Evolutionary conservation across 2,888 invertebrate species (phyloP).

Genomic region (Ochlodes sylvanus): DNA sequence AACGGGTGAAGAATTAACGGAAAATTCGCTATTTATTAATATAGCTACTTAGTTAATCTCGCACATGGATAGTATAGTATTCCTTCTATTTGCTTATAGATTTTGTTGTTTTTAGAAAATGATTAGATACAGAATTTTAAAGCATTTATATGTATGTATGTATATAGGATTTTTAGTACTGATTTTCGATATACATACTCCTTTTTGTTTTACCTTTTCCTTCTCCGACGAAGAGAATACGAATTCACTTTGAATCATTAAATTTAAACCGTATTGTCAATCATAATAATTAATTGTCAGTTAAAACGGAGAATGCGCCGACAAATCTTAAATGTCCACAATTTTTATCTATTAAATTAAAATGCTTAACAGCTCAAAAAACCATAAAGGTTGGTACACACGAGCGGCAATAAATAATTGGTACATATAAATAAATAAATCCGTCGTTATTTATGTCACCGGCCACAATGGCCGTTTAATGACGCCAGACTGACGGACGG

Average conservation of each 20-base stretch:
- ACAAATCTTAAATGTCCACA: slow-evolving; percentile 22
- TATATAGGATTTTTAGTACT: too few species aligned
- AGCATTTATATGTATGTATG: too few species aligned
- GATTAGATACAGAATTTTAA: too few species aligned
- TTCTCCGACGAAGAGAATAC: too few species aligned
- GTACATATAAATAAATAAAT: slow-evolving; percentile 70
- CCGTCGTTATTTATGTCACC: slow-evolving; percentile 69
- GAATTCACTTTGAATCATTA: not conserved
- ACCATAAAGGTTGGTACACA: slow-evolving; percentile 50
- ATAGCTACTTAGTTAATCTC: too few species aligned
- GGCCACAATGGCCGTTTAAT: slow-evolving; percentile 68
- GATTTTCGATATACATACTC: too few species aligned
- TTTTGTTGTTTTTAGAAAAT: too few species aligned
- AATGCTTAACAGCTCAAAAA: slow-evolving; percentile 36
- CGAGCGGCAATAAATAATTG: slow-evolving; percentile 58
- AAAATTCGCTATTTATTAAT: too few species aligned
- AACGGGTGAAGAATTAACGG: too few species aligned
- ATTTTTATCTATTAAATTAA: slow-evolving; percentile 31
- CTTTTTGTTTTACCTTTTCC: too few species aligned
- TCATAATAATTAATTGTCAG: slow-evolving; percentile 20
- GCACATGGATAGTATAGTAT: too few species aligned
- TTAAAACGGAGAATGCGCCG: slow-evolving; percentile 2
- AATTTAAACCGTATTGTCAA: not conserved
- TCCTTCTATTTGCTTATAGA: too few species aligned
- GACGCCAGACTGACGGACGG: slow-evolving; percentile 60